Evolutionary conservation across 2,797 vertebrate genomes (phyloP).

Genomic region (Fratercula arctica): DNA sequence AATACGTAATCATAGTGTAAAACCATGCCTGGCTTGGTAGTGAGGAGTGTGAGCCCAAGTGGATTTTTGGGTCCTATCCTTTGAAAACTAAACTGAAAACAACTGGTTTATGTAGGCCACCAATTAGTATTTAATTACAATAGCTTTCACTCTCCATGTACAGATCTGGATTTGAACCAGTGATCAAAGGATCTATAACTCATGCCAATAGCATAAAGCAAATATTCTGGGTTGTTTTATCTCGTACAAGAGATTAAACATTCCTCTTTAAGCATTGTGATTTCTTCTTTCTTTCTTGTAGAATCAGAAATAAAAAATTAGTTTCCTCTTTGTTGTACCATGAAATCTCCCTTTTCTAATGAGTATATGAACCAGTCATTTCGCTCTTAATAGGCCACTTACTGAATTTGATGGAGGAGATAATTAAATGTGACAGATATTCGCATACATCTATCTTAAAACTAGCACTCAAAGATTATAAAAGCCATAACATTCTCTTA

Average conservation of each 20-base stretch:
- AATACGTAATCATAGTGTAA: neutral
- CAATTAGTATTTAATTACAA: neutral
- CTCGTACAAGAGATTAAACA: neutral
- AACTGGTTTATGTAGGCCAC: neutral
- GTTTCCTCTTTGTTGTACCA: constrained; percentile 51
- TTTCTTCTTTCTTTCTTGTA: constrained; percentile 9
- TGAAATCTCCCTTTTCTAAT: constrained; percentile 69
- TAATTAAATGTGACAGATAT: constrained; percentile 76
- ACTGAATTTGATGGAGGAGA: constrained; percentile 73
- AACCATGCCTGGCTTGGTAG: neutral
- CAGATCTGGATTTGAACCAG: neutral
- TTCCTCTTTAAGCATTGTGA: constrained; percentile 7
- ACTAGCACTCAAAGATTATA: constrained; percentile 74
- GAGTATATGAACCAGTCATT: constrained; percentile 69
- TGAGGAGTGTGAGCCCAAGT: neutral
- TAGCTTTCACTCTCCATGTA: neutral
- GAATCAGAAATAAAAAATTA: constrained; percentile 35
- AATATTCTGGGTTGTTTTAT: neutral
- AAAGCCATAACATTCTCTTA: constrained; percentile 65
- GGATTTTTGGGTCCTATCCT: neutral
- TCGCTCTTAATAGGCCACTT: constrained; percentile 69
- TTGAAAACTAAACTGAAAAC: neutral
- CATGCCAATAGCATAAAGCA: neutral
- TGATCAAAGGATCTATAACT: constrained; percentile 14
- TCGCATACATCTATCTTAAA: constrained; percentile 72